These are phyloP conservation scores for Electrona antarctica DNA, from an alignment of 2,113 vertebrate genomes.

Conservation along the genomic window DNA sequence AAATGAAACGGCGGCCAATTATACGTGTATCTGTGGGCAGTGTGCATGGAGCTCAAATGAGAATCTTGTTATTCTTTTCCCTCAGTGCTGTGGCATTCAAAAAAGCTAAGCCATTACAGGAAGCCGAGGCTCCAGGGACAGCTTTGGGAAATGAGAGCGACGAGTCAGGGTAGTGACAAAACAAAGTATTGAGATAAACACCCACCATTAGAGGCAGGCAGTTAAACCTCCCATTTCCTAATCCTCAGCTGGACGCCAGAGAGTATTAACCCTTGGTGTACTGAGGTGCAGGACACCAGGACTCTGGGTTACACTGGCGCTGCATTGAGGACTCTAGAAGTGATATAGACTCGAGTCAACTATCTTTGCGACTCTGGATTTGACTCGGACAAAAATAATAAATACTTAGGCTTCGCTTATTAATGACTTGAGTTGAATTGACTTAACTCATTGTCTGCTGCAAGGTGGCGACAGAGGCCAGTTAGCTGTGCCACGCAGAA, in stretches of 20 bases:
- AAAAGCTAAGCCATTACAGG: constrained; percentile 78
- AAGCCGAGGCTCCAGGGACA: constrained; percentile 81
- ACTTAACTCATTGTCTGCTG: no score
- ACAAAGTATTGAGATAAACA: constrained; percentile 88
- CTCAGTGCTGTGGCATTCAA: constrained; percentile 66
- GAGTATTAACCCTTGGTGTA: constrained; percentile 76
- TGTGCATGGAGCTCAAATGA: constrained; percentile 75
- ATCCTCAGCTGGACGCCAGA: constrained; percentile 81
- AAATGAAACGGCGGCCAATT: constrained; percentile 73
- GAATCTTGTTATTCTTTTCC: constrained; percentile 81
- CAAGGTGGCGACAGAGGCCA: no score
- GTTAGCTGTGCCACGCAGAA: no score
- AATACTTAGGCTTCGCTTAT: no score
- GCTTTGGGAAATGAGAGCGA: constrained; percentile 84
- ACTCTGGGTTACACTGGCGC: constrained; percentile 34
- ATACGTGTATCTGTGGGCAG: constrained; percentile 76
- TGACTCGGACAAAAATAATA: no score
- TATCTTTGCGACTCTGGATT: no score
- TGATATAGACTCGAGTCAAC: no score
- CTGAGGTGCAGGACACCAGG: constrained; percentile 60
- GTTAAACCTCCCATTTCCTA: constrained; percentile 85
- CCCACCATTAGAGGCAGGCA: constrained; percentile 84
- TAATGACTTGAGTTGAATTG: no score
- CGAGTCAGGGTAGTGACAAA: constrained; percentile 80
- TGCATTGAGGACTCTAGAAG: not conserved